Evolutionary conservation across 30 jellyfish, hydroid and myxozoan species (phyloP), one percentile per base, ranked within the genome.

Genomic region (Chironex yamaguchii): DNA sequence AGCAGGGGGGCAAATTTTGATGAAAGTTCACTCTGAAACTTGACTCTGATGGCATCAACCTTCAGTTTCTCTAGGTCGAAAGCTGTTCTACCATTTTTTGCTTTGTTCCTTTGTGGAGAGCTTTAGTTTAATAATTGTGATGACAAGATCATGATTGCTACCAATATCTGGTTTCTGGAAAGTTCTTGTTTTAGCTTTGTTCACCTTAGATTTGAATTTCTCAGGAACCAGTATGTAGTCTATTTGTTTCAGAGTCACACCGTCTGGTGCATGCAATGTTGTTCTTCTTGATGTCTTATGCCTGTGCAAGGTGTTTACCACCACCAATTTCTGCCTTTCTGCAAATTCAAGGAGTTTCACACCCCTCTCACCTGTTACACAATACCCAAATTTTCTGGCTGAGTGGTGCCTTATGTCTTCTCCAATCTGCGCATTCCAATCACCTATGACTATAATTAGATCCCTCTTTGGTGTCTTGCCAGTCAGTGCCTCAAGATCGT

Each of bases 211-310:
- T 69, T 36, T 29, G 53, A 64, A 66, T 11, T 76, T 62, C 27
- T 66, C 34, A 35, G 76, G 77, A 14, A 81, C 52, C 23, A 81
- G 53, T 36, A 81, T 81, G 88, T 66, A 81, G 62, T 81, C 92
- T 1, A 67, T 34, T 66, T 81, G 92, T 29, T 67, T 64, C 26
- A 42, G 86, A 17, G 62, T 67, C 32, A 12, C 31, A 24, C 75
- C 62, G 48, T 67, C 76, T 4, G 86, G 86, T 67, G 75, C 36
- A 31, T 65, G 62, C 86, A 75, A 81, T 49, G 92, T 81, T 66
- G 53, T 36, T 49, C 42, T 68, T 49, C 34, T 65, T 22, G 75
- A 64, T 79, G 49, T 50, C 52, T 58, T 63, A 34, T 79, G 90
- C 13, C 52, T 62, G 49, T 63, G 77, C 20, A 63, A 50, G 12